A percentile compares a stretch with the other conserved stretches of the same genome.
phyloP scores from a whole-genome alignment of 2,797 vertebrate species.

The Nasua narica region DNA sequence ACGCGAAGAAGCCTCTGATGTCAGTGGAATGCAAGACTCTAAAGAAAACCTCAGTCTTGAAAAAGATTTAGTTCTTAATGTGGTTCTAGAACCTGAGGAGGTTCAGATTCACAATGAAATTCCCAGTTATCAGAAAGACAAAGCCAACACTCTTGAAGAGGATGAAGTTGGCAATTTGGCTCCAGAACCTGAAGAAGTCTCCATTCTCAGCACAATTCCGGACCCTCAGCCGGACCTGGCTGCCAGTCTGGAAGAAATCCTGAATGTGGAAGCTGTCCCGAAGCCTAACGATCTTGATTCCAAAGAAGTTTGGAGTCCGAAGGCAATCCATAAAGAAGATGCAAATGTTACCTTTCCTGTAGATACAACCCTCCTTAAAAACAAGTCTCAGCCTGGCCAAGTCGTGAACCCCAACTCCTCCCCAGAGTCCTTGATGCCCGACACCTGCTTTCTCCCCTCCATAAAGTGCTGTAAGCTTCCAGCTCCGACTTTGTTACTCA shows the following conservation, averaged over 20 bases:
- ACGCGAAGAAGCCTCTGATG: neutral
- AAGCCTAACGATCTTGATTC: neutral
- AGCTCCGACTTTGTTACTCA: slow-evolving; percentile 52
- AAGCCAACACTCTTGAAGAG: neutral
- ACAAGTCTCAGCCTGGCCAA: neutral
- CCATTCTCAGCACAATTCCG: slow-evolving; percentile 38
- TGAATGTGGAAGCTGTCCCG: slow-evolving; percentile 24
- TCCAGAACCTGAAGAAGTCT: slow-evolving; percentile 42
- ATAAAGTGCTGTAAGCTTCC: slow-evolving; percentile 55
- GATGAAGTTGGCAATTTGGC: neutral
- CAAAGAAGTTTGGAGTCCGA: slow-evolving; percentile 30
- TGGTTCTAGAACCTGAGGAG: neutral
- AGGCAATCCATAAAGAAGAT: neutral
- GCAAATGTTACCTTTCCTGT: neutral
- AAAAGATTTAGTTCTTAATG: neutral
- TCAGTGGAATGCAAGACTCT: neutral
- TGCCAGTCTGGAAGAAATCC: slow-evolving; percentile 47
- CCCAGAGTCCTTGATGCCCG: neutral
- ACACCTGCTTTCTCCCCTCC: slow-evolving; percentile 21
- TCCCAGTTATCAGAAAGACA: neutral
- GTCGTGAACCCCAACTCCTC: slow-evolving; percentile 16
- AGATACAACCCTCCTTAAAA: slow-evolving; percentile 37
- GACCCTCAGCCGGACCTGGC: slow-evolving; percentile 33
- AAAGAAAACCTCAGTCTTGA: neutral
- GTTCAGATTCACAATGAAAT: neutral